Conservation (phyloP, 2,888 invertebrate genomes). For the Crepidodera aurea region DNA sequence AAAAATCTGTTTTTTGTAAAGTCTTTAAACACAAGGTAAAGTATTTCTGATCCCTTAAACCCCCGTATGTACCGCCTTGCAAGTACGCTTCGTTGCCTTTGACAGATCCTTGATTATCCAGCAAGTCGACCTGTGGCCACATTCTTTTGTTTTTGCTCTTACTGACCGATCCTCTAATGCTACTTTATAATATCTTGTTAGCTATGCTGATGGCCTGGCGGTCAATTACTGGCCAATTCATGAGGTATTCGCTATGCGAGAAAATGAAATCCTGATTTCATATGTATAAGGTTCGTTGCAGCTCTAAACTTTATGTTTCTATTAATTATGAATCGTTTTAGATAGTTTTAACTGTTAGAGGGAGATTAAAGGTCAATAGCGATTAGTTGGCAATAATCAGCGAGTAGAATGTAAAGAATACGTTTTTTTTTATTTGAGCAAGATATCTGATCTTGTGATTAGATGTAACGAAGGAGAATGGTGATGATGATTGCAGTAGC, state of each 20-base stretch:
- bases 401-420: too few relatives aligned
- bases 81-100: constrained; percentile 34
- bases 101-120: constrained; percentile 41
- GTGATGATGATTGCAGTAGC: too few relatives aligned
- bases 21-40: too few relatives aligned
- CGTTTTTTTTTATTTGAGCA: too few relatives aligned
- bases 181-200: constrained; percentile 38
- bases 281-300: constrained; percentile 3
- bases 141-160: constrained; percentile 35
- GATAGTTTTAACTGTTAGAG: not conserved
- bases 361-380: not conserved
- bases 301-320: constrained; percentile 4
- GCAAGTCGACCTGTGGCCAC: constrained; percentile 33
- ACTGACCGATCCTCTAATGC: not conserved
- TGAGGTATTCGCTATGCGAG: constrained; percentile 6
- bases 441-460: too few relatives aligned
- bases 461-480: too few relatives aligned
- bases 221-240: constrained; percentile 26
- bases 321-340: constrained; percentile 10
- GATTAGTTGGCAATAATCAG: not conserved
- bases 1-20: too few relatives aligned
- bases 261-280: constrained; percentile 16
- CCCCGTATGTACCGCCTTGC: too few relatives aligned
- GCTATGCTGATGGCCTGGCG: constrained; percentile 26
- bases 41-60: too few relatives aligned